phyloP scores from a whole-genome alignment of 2,113 vertebrate genomes.

The Casuarius casuarius region DNA sequence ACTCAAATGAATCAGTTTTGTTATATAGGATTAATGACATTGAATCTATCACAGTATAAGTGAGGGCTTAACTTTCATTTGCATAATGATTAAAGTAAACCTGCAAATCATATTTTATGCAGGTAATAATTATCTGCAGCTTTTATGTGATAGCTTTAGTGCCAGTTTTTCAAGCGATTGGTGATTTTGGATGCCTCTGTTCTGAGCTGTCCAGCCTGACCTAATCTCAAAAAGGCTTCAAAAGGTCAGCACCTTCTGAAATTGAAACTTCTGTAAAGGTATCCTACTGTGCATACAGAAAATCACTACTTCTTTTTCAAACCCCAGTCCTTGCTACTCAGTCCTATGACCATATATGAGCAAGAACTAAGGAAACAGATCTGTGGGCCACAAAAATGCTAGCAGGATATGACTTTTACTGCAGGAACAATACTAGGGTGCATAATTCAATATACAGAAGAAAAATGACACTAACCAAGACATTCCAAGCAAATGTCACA shows the following conservation, averaged over 20 bases:
- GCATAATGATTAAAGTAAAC: slow-evolving; percentile 27
- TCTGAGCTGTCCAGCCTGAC: neutral
- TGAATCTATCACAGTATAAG: neutral
- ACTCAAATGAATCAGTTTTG: neutral
- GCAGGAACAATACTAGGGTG: slow-evolving; percentile 5
- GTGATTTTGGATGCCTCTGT: neutral
- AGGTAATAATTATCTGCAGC: neutral
- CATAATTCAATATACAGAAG: neutral
- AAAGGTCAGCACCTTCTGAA: slow-evolving; percentile 1
- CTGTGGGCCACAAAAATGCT: slow-evolving; percentile 24
- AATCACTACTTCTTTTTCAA: slow-evolving; percentile 10
- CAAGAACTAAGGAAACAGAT: slow-evolving; percentile 2
- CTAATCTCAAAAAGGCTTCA: neutral
- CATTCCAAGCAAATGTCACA: slow-evolving; percentile 1
- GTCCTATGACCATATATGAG: slow-evolving; percentile 18
- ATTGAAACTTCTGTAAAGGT: neutral
- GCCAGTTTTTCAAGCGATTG: neutral
- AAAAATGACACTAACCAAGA: neutral
- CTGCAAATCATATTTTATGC: neutral
- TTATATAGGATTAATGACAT: neutral
- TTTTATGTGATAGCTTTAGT: neutral
- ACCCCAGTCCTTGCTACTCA: neutral
- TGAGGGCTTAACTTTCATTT: slow-evolving; percentile 8
- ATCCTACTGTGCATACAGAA: neutral
- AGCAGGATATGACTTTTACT: slow-evolving; percentile 1